Conservation (phyloP, 2,113 vertebrate genomes). For the Lophius piscatorius region DNA sequence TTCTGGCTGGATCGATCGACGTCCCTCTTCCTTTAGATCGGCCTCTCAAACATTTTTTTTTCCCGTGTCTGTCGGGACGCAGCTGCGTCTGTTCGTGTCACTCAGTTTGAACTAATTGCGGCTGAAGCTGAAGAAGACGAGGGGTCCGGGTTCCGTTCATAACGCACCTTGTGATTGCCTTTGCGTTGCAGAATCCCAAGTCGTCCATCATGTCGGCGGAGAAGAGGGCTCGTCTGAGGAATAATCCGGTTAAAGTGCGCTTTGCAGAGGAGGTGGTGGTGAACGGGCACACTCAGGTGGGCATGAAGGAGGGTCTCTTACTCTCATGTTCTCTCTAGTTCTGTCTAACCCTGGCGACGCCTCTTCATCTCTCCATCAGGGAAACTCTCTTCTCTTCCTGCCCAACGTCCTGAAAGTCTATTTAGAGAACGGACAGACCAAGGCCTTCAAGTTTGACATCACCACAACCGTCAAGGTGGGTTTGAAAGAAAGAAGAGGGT, state of each 20-base stretch:
- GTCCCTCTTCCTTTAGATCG: neutral
- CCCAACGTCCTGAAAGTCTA: slow-evolving; percentile 97
- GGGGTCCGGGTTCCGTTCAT: too few species aligned
- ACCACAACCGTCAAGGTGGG: slow-evolving; percentile 94
- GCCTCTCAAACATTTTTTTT: slow-evolving; percentile 2
- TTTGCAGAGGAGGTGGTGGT: slow-evolving; percentile 96
- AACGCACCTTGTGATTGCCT: slow-evolving; percentile 2
- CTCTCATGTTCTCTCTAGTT: slow-evolving; percentile 13
- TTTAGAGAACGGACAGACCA: slow-evolving; percentile 97
- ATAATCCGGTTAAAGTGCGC: slow-evolving; percentile 94
- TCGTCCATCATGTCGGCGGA: slow-evolving; percentile 96
- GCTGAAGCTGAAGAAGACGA: too few species aligned
- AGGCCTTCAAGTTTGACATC: slow-evolving; percentile 94
- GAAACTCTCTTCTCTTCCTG: slow-evolving; percentile 95
- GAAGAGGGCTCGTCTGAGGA: slow-evolving; percentile 94
- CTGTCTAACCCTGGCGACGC: slow-evolving; percentile 4
- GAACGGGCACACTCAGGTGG: slow-evolving; percentile 93
- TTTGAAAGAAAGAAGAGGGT: too few species aligned
- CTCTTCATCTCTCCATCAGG: slow-evolving; percentile 80
- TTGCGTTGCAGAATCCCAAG: slow-evolving; percentile 89
- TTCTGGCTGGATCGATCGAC: slow-evolving; percentile 29
- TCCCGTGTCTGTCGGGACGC: slow-evolving; percentile 1
- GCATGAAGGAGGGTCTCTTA: slow-evolving; percentile 30
- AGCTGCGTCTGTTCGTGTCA: neutral
- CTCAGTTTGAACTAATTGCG: neutral